These are phyloP conservation scores for Trachymyrmex septentrionalis DNA, from an alignment of 1,140 invertebrate genomes.

Conservation along the genomic window DNA sequence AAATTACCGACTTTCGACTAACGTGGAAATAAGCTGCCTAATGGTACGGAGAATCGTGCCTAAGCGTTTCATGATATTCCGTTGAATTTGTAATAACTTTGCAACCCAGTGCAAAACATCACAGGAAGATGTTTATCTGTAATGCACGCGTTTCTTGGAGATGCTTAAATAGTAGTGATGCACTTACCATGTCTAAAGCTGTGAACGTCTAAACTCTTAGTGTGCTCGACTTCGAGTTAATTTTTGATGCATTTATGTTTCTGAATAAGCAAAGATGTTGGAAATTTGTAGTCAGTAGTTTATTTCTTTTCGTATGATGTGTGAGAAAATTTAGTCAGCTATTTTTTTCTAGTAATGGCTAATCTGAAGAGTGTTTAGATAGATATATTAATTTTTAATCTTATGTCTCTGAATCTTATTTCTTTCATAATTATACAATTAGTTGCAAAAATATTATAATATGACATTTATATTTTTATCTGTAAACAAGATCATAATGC, in stretches of 20 bases:
- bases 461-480: neutral
- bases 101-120: neutral
- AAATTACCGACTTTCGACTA: conserved; percentile 27
- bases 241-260: neutral
- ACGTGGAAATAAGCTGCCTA: neutral
- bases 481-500: neutral
- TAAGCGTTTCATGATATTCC: conserved; percentile 15
- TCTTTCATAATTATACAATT: neutral
- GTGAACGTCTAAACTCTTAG: neutral
- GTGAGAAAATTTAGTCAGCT: neutral
- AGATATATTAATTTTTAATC: neutral
- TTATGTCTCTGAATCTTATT: neutral
- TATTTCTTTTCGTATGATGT: neutral
- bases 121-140: neutral
- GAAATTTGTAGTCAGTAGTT: neutral
- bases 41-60: conserved; percentile 4
- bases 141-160: neutral
- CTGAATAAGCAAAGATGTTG: neutral
- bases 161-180: neutral
- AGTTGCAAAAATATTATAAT: neutral
- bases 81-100: conserved; percentile 27
- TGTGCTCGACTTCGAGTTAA: neutral
- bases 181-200: neutral
- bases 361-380: neutral
- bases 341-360: neutral